Conservation (phyloP, 1,140 invertebrate species). For the Watersipora subatra region DNA sequence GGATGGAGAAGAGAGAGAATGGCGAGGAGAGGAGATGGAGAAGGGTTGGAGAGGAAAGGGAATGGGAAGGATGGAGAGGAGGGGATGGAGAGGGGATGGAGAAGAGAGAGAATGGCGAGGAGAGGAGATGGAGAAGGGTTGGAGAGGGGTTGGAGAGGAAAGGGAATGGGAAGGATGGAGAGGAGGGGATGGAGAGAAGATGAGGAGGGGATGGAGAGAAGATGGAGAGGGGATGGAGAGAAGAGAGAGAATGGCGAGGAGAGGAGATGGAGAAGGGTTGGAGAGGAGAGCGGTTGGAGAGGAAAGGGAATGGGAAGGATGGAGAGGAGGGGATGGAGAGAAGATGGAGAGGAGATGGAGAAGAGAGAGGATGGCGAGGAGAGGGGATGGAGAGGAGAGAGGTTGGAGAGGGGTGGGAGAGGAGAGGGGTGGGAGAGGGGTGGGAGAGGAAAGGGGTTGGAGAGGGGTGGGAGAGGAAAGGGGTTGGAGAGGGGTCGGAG, state of each 20-base stretch:
- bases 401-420: too few species aligned
- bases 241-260: not conserved
- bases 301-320: not conserved
- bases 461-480: too few species aligned
- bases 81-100: not conserved
- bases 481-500: too few species aligned
- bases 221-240: not conserved
- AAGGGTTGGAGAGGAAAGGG: not conserved
- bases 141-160: too few species aligned
- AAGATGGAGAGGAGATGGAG: not conserved
- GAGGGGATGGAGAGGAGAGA: constrained; percentile 4
- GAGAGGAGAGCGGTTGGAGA: not conserved
- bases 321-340: not conserved
- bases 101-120: not conserved
- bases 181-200: not conserved
- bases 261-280: not conserved
- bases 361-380: constrained; percentile 3
- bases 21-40: not conserved
- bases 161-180: not conserved
- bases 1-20: not conserved
- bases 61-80: not conserved
- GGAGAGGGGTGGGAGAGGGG: too few species aligned
- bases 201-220: not conserved
- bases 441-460: too few species aligned
- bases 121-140: not conserved